These are phyloP conservation scores for Parthenolecanium corni DNA, from an alignment of 2,888 invertebrate species.

Conservation along the genomic window DNA sequence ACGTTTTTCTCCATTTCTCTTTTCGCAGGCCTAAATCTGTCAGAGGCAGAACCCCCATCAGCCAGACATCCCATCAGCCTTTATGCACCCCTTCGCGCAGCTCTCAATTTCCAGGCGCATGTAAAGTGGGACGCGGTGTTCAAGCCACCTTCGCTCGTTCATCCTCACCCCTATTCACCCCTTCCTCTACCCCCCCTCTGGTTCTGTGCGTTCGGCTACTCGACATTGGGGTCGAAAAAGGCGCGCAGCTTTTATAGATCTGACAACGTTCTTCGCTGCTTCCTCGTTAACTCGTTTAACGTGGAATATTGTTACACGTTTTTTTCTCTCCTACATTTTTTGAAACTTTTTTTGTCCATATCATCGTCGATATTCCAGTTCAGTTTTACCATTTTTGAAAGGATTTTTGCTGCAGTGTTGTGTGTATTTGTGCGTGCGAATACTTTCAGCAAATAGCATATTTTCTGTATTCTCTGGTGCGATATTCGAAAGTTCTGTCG, in stretches of 20 bases:
- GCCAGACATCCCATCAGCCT: conserved; percentile 17
- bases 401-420: not conserved
- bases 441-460: too few relatives aligned
- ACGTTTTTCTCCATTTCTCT: not conserved
- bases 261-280: conserved; percentile 23
- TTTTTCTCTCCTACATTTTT: not conserved
- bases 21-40: conserved; percentile 24
- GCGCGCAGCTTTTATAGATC: conserved; percentile 24
- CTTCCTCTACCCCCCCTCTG: too few relatives aligned
- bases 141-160: conserved; percentile 1
- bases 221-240: conserved; percentile 18
- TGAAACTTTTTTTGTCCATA: not conserved
- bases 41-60: conserved; percentile 29
- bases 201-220: conserved; percentile 20
- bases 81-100: conserved; percentile 12
- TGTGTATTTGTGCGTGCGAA: not conserved
- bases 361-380: not conserved
- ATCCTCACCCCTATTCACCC: not conserved
- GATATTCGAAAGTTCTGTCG: too few relatives aligned
- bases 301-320: conserved; percentile 1
- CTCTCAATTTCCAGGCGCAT: conserved; percentile 22
- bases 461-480: not conserved
- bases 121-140: conserved; percentile 17
- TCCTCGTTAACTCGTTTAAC: conserved; percentile 25
- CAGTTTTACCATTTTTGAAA: not conserved